Evolutionary conservation across 2,888 invertebrate genomes (phyloP), one percentile per base, ranked within the genome.

Genomic region (Crocallis elinguaria): DNA sequence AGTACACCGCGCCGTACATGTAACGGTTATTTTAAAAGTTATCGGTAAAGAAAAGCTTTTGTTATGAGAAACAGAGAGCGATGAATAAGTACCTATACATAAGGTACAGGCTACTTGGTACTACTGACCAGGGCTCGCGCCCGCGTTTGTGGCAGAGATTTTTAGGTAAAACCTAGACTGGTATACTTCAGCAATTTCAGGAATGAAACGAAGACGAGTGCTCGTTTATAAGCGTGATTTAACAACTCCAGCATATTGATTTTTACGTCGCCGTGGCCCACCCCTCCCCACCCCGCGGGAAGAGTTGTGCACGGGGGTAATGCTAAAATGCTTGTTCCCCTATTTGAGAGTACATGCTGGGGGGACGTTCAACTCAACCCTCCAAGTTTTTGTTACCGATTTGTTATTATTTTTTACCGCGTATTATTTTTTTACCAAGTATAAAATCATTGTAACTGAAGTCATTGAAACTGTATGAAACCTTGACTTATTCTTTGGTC

Each of bases 231-330:
- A 92, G 92, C 94, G 94, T 94, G 94, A 94, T 94, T 94, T 94
- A 94, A 94, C 94, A 94, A 94, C 94, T 94, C 94, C 93, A 93
- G 94, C 94, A 94, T 92, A 92, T 92, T 92, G 92, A 92, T 92
- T 92, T 92, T 92, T 92, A 92, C 92, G 91, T 90, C 91, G 91
- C 89, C 89, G 89, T 88, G 88, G 89, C 89, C 48, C 53, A 37
- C 86, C 88, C 85, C 79, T 84, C 87, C 87, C 84, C 87, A 78
- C 81, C 79, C 85, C 87, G 85, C 88, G 88, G 89, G 91, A 89
- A 90, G 91, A 90, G 91, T 90, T 91, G 89, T 88, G 90, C 91
- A 89, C 90, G 90, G 91, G 91, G 91, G 91, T 91, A 91, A 91
- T 91, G 91, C 91, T 91, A 91, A 91, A 91, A 91, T 91, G 91